Evolutionary conservation across 2,113 vertebrate genomes (phyloP).

Genomic region (Etheostoma cragini): DNA sequence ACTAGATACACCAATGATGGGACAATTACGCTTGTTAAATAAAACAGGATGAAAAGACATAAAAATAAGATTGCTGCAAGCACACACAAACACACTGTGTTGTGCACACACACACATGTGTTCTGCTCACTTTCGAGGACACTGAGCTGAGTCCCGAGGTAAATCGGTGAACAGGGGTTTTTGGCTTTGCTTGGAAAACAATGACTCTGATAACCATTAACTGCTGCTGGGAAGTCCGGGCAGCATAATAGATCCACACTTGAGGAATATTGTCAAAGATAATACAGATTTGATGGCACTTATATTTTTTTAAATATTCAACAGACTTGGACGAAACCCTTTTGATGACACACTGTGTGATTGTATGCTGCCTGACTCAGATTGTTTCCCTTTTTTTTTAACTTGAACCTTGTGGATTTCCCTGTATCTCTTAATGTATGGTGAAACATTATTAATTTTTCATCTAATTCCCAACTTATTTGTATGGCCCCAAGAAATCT

Average conservation of each 20-base stretch:
- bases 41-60: constrained; percentile 73
- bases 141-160: constrained; percentile 43
- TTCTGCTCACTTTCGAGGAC: constrained; percentile 43
- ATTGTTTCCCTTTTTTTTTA: not conserved
- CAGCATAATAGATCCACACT: not conserved
- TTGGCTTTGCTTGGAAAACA: constrained; percentile 40
- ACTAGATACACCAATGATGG: constrained; percentile 78
- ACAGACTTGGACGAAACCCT: not conserved
- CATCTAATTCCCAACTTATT: not conserved
- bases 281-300: not conserved
- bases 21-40: constrained; percentile 82
- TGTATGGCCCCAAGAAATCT: not conserved
- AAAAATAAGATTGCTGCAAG: constrained; percentile 29
- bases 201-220: constrained; percentile 37
- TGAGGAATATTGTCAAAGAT: not conserved
- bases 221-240: not conserved
- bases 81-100: not conserved
- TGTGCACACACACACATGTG: not conserved
- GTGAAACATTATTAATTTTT: not conserved
- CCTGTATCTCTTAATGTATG: not conserved
- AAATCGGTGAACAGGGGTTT: constrained; percentile 28
- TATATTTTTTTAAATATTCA: not conserved
- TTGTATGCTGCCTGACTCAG: not conserved
- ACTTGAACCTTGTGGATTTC: not conserved
- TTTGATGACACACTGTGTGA: not conserved